These are phyloP conservation scores for Hemicordylus capensis DNA, from an alignment of 2,113 vertebrate genomes.

Conservation along the genomic window DNA sequence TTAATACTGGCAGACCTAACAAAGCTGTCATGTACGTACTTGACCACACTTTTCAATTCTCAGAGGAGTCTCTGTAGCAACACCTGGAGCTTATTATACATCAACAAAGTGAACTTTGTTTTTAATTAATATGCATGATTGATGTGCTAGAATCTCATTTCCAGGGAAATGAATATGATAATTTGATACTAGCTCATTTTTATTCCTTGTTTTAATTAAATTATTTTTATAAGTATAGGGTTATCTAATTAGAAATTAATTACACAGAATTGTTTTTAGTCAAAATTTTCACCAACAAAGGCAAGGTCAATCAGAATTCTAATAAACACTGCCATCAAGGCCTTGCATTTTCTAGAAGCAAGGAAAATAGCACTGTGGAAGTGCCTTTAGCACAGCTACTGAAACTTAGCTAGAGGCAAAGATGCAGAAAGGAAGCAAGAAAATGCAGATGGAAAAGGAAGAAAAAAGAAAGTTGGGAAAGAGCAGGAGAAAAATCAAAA, in stretches of 20 bases:
- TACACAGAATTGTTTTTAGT: constrained; percentile 50
- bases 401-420: constrained; percentile 3
- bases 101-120: constrained; percentile 29
- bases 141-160: constrained; percentile 48
- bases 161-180: constrained; percentile 44
- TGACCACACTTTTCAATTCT: not conserved
- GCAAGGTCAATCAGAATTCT: constrained; percentile 28
- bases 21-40: constrained; percentile 17
- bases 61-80: constrained; percentile 27
- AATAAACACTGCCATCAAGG: not conserved
- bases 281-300: constrained; percentile 20
- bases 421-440: not conserved
- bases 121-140: constrained; percentile 39
- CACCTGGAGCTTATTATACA: constrained; percentile 28
- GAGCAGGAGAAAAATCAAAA: no score
- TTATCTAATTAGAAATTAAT: constrained; percentile 51
- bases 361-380: not conserved
- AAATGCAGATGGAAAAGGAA: no score
- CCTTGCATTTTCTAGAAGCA: not conserved
- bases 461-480: not conserved
- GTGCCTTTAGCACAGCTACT: not conserved
- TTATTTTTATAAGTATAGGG: constrained; percentile 24
- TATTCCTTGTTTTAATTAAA: constrained; percentile 56
- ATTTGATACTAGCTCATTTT: constrained; percentile 41
- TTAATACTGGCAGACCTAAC: not conserved